Evolutionary conservation across 1,140 invertebrate genomes (phyloP).

Genomic region (Neodiprion lecontei): DNA sequence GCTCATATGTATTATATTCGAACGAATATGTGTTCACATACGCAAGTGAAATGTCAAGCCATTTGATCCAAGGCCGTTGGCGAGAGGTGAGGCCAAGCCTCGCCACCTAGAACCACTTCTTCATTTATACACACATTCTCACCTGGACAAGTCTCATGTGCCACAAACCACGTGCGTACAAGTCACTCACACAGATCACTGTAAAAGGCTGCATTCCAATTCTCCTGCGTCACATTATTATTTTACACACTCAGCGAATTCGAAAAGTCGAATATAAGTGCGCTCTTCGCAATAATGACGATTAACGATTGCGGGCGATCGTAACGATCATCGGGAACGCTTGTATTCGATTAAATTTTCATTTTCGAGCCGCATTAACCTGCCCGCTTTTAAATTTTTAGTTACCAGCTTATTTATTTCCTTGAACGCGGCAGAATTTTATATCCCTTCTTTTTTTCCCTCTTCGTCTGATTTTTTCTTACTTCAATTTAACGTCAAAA

Average conservation of each 20-base stretch:
- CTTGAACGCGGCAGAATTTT: no score
- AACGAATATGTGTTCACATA: conserved; percentile 27
- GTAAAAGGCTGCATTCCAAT: conserved; percentile 40
- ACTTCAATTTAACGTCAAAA: no score
- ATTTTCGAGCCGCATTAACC: no score
- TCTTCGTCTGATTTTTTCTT: no score
- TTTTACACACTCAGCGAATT: conserved; percentile 24
- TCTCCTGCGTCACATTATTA: conserved; percentile 38
- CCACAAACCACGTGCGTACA: conserved; percentile 8
- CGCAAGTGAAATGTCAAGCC: conserved; percentile 54
- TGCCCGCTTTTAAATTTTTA: no score
- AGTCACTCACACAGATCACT: conserved; percentile 12
- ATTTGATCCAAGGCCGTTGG: conserved; percentile 49
- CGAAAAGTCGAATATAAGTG: neutral
- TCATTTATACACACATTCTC: conserved; percentile 28
- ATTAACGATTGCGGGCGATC: no score
- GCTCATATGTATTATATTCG: neutral
- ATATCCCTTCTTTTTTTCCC: no score
- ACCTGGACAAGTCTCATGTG: conserved; percentile 7
- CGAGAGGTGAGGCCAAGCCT: conserved; percentile 33
- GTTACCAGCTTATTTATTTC: no score
- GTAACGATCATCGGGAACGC: no score
- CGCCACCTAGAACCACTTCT: conserved; percentile 5
- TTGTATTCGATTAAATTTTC: no score
- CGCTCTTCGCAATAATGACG: neutral